These are phyloP conservation scores for Pocillopora grandis DNA, from an alignment of 92 coral and sea anemone species.

Conservation along the genomic window DNA sequence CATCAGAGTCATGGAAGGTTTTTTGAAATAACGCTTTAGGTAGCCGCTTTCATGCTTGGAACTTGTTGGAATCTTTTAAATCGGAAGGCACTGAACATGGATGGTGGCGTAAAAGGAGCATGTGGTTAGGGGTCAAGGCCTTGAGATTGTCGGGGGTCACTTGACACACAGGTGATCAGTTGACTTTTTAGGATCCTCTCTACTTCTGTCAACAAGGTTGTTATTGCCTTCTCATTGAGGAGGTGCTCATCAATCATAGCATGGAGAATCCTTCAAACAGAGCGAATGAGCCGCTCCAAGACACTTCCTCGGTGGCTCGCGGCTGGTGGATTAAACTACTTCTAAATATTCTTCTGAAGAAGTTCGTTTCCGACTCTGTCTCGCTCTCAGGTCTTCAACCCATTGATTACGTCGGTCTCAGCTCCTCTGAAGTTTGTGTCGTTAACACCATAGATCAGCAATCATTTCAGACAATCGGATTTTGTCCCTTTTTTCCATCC, in stretches of 20 bases:
- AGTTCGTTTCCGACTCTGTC: conserved; percentile 50
- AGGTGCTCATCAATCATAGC: conserved; percentile 48
- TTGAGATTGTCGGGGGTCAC: conserved; percentile 46
- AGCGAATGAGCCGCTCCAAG: conserved; percentile 56
- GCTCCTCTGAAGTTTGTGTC: conserved; percentile 63
- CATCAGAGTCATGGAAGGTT: conserved; percentile 24
- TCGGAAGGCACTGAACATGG: conserved; percentile 48
- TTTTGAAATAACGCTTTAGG: conserved; percentile 46
- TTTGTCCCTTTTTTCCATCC: too few species aligned
- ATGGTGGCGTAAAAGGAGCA: conserved; percentile 26
- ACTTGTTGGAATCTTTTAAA: conserved; percentile 28
- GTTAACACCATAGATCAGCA: conserved; percentile 50
- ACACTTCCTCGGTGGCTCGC: conserved; percentile 71
- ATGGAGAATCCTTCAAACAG: conserved; percentile 48
- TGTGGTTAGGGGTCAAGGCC: conserved; percentile 44
- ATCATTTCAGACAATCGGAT: too few species aligned
- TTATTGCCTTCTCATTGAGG: conserved; percentile 51
- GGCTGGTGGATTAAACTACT: conserved; percentile 60
- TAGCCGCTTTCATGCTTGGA: conserved; percentile 59
- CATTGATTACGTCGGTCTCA: conserved; percentile 48
- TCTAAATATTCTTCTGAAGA: conserved; percentile 29
- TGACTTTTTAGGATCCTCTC: conserved; percentile 52
- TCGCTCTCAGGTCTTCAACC: conserved; percentile 56
- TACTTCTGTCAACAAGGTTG: not conserved
- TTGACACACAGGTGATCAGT: conserved; percentile 58